phyloP scores from a whole-genome alignment of 1,140 invertebrate genomes.

The Stegodyphus mimosarum region DNA sequence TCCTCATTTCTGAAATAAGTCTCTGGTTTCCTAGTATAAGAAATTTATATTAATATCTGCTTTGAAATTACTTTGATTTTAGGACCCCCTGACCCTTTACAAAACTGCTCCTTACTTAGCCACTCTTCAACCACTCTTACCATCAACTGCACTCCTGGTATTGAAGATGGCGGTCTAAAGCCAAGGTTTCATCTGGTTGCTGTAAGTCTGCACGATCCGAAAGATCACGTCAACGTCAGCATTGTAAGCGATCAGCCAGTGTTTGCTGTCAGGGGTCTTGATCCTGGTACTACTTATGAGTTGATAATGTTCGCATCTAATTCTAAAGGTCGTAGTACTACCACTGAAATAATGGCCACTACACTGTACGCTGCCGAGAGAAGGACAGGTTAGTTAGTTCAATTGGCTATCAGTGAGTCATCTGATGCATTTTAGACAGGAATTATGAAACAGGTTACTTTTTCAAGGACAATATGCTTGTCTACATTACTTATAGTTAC shows the following conservation, averaged over 20 bases:
- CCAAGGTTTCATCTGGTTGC: conserved; percentile 86
- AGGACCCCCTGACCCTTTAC: conserved; percentile 53
- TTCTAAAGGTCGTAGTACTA: conserved; percentile 62
- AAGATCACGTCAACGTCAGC: conserved; percentile 34
- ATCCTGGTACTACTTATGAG: conserved; percentile 62
- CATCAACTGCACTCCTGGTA: conserved; percentile 71
- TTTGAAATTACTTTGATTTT: conserved; percentile 22
- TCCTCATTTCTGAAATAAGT: neutral
- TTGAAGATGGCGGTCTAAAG: conserved; percentile 80
- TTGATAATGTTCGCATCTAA: conserved; percentile 63
- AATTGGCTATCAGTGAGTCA: neutral
- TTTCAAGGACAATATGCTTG: too few species aligned
- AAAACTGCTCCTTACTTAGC: conserved; percentile 46
- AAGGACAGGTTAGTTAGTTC: conserved; percentile 50
- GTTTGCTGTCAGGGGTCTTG: conserved; percentile 63
- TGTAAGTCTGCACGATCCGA: conserved; percentile 70
- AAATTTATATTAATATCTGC: neutral
- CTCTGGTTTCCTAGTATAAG: too few species aligned
- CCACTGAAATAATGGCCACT: conserved; percentile 46
- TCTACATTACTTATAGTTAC: too few species aligned
- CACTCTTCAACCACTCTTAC: conserved; percentile 23
- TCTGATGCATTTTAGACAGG: too few species aligned
- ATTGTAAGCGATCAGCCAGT: conserved; percentile 57
- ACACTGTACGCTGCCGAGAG: conserved; percentile 54
- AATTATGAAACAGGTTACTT: too few species aligned